phyloP scores from a whole-genome alignment of 1,140 invertebrate species.

The Trichoplusia ni region DNA sequence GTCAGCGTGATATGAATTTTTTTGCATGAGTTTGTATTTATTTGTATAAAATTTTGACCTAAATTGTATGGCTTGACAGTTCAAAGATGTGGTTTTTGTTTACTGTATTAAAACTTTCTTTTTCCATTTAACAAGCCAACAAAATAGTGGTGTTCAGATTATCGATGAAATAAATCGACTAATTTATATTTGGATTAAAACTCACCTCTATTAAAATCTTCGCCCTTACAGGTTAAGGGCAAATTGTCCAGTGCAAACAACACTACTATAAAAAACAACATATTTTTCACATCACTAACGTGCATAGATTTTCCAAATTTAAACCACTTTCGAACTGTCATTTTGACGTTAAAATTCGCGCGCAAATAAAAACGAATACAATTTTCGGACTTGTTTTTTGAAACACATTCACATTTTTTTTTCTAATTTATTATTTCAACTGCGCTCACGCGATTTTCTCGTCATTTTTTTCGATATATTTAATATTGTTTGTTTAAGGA shows the following conservation, averaged over 20 bases:
- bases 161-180: background rate
- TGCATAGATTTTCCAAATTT: conserved; percentile 48
- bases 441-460: conserved; percentile 55
- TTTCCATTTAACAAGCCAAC: background rate
- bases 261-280: conserved; percentile 63
- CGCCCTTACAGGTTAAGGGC: conserved; percentile 47
- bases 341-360: conserved; percentile 64
- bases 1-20: conserved; percentile 8
- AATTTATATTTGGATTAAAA: background rate
- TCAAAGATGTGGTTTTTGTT: too few species aligned
- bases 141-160: background rate
- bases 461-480: conserved; percentile 56
- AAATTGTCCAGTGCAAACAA: conserved; percentile 65
- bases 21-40: background rate
- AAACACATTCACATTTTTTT: conserved; percentile 52
- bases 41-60: too few species aligned
- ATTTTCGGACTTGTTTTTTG: conserved; percentile 35
- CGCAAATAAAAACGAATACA: conserved; percentile 37
- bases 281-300: conserved; percentile 63
- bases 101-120: too few species aligned
- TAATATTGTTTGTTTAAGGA: conserved; percentile 27
- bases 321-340: conserved; percentile 68
- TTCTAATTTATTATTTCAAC: conserved; percentile 43
- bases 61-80: too few species aligned
- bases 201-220: conserved; percentile 67